Evolutionary conservation across 2,888 invertebrate genomes (phyloP).

Genomic region (Lamellibrachia satsuma): DNA sequence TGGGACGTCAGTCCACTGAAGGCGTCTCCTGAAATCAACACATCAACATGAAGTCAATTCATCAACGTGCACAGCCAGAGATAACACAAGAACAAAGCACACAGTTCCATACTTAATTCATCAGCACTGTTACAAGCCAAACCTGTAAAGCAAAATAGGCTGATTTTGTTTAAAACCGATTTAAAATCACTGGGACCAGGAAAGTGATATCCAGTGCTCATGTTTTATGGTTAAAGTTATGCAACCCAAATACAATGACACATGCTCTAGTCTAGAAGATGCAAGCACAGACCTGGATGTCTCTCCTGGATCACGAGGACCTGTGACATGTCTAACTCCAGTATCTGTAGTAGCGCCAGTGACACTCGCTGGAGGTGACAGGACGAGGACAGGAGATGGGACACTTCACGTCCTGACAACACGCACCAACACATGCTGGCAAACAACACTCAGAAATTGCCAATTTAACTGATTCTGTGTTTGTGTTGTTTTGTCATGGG

Average conservation of each 20-base stretch:
- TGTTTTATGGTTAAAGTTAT: background rate
- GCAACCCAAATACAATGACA: background rate
- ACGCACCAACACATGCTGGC: background rate
- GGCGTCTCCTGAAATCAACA: background rate
- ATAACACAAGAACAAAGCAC: background rate
- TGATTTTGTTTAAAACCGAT: too few species aligned
- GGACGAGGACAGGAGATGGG: conserved; percentile 47
- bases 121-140: too few species aligned
- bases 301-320: conserved; percentile 53
- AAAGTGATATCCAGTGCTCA: too few species aligned
- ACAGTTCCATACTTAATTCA: too few species aligned
- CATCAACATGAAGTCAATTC: background rate
- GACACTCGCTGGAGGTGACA: conserved; percentile 54
- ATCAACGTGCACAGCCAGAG: background rate
- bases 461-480: too few species aligned
- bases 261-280: too few species aligned
- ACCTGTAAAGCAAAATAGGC: too few species aligned
- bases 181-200: too few species aligned
- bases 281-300: conserved; percentile 8
- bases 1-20: background rate
- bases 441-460: background rate
- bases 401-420: conserved; percentile 46
- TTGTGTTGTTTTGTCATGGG: too few species aligned
- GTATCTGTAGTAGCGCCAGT: conserved; percentile 51
- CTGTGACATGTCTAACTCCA: conserved; percentile 55